Percentiles rank a stretch among this genome's conserved stretches.
Conservation (phyloP, 2,797 vertebrate genomes). For the Bradypodion pumilum region DNA sequence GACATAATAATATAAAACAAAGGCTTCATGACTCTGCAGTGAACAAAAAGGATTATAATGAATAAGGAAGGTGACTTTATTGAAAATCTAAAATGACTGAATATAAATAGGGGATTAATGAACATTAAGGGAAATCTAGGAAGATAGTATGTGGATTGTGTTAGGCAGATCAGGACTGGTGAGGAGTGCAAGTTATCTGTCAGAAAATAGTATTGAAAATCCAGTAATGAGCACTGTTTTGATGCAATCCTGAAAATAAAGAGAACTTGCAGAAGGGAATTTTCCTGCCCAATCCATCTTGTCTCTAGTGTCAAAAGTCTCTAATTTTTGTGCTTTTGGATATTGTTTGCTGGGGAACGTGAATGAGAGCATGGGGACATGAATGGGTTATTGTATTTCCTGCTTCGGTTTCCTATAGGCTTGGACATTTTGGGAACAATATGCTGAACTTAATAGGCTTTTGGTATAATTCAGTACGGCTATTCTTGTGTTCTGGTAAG, state of each 20-base stretch:
- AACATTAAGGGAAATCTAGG: neutral
- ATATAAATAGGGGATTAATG: constrained; percentile 10
- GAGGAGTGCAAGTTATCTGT: neutral
- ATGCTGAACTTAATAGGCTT: neutral
- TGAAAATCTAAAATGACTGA: constrained; percentile 14
- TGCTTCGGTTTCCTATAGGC: neutral
- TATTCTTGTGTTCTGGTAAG: too few relatives aligned
- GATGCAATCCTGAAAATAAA: neutral
- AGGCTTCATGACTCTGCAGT: neutral
- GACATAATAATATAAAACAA: constrained; percentile 25
- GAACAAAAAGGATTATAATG: constrained; percentile 24
- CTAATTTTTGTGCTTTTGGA: too few relatives aligned
- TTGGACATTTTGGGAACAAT: neutral
- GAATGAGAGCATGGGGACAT: neutral
- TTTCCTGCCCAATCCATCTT: neutral
- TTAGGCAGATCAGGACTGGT: neutral
- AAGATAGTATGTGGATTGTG: neutral
- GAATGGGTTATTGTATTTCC: neutral
- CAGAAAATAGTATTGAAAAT: neutral
- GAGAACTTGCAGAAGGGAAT: neutral
- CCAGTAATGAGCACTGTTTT: neutral
- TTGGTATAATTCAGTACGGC: neutral
- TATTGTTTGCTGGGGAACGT: neutral
- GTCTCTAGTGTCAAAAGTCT: too few relatives aligned
- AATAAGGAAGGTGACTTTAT: constrained; percentile 11